Evolutionary conservation across 2,113 vertebrate species (phyloP), one percentile per base, ranked within the genome.

Genomic region (Smithornis capensis): DNA sequence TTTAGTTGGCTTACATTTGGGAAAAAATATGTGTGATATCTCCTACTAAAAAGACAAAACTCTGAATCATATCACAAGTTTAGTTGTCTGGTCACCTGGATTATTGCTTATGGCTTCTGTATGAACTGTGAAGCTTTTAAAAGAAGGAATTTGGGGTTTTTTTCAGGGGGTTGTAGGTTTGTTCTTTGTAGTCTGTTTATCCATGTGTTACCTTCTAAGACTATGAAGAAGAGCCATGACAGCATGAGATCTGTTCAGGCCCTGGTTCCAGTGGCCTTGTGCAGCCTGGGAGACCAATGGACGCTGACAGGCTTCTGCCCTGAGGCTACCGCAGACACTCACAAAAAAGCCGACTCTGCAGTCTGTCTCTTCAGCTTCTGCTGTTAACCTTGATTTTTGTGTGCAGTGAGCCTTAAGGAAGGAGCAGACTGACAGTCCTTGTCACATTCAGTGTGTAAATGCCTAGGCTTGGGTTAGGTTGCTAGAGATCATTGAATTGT

Each of bases 271-370:
- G 90, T 92, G 81, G 76, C 87, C 80, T 92, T 96, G 92, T 97
- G 84, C 77, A 85, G 77, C 8, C 12, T 63, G 78, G 69, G 63
- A 69, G 94, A 10, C n/a, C 75, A 52, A 97, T 98, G 95, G 89
- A 37, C 71, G 97, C 73, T 97, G 97, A 97, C 97, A 98, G 87
- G 87, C 88, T 90, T 94, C 94, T 98, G 96, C 97, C 97, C 97
- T 94, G 90, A 77, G 92, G 90, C 67, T 64, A 28, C 84, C 95
- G 87, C 24, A 67, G 70, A 29, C 60, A 22, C 38, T 75, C 74
- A 7, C 8, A 22, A n/a, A 96, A 96, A 82, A 96, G 95, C 97
- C 37, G 71, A 55, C 79, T 95, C 91, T 96, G 97, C 95, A 97
- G 82, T 79, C 93, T 95, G 62, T 47, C 96, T 93, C 53, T 95